These are phyloP conservation scores for Lepidothrix coronata DNA, from an alignment of 2,113 vertebrate species.

Conservation along the genomic window DNA sequence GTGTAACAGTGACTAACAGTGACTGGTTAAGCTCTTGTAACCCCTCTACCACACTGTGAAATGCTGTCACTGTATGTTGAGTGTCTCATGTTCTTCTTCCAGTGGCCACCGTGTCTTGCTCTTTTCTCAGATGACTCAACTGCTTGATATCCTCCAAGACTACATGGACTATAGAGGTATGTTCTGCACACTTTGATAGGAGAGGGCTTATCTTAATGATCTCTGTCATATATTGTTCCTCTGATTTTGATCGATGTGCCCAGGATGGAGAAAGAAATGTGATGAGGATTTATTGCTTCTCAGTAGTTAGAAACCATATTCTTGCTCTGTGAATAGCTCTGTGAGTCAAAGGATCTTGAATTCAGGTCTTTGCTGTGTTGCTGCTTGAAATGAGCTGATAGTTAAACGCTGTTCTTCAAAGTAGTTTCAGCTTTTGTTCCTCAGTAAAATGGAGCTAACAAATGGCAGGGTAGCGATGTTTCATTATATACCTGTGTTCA, in stretches of 20 bases:
- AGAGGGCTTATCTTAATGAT: background rate
- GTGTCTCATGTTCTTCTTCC: conserved; percentile 26
- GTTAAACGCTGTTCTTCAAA: background rate
- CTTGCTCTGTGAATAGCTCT: background rate
- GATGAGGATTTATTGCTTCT: background rate
- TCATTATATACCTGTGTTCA: background rate
- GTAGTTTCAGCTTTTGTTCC: background rate
- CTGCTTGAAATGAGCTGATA: background rate
- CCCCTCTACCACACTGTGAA: background rate
- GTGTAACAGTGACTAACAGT: background rate
- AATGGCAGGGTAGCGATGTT: background rate
- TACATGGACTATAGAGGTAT: conserved; percentile 91
- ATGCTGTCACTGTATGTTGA: background rate
- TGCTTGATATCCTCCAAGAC: conserved; percentile 93
- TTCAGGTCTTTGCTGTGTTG: background rate
- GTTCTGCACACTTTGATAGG: background rate
- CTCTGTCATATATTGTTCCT: background rate
- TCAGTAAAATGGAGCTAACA: background rate
- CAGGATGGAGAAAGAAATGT: background rate
- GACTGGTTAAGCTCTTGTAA: background rate
- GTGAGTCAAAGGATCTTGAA: background rate
- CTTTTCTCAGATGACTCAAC: conserved; percentile 94
- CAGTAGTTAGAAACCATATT: background rate
- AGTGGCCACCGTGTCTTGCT: conserved; percentile 88
- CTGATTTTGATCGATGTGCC: background rate